These are phyloP conservation scores for Chlorodrepanis virens DNA, from an alignment of 2,113 vertebrate species.

Conservation along the genomic window DNA sequence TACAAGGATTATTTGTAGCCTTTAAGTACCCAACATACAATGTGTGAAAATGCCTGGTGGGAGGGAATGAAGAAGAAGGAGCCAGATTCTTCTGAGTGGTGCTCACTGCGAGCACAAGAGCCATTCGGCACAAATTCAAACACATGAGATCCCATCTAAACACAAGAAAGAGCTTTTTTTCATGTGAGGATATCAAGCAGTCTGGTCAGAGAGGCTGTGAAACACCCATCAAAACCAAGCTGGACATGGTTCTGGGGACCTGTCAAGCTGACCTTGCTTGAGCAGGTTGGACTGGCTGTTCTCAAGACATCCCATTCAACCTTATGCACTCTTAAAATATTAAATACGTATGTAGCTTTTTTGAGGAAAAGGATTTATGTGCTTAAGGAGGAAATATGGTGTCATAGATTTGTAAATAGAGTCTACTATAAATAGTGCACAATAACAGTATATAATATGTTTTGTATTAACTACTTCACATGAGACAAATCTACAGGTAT, in stretches of 20 bases:
- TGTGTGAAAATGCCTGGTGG: neutral
- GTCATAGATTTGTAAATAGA: neutral
- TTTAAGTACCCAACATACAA: neutral
- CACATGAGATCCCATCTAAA: neutral
- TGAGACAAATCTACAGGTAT: neutral
- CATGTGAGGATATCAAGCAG: neutral
- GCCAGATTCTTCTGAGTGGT: neutral
- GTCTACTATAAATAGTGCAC: neutral
- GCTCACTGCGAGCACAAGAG: neutral
- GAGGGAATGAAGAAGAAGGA: neutral
- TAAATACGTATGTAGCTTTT: neutral
- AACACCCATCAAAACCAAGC: neutral
- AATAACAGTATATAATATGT: neutral
- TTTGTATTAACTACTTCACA: neutral
- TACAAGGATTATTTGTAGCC: neutral
- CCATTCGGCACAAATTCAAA: neutral
- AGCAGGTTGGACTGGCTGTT: neutral
- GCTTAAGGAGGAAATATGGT: neutral
- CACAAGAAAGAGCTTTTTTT: neutral
- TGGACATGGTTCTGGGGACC: neutral
- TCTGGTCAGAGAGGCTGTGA: neutral
- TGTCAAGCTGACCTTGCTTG: neutral
- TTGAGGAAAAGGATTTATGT: neutral
- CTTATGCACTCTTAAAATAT: neutral
- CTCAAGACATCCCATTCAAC: neutral